Conservation (phyloP, 2,797 vertebrate genomes). For the Lepus oiostolus region DNA sequence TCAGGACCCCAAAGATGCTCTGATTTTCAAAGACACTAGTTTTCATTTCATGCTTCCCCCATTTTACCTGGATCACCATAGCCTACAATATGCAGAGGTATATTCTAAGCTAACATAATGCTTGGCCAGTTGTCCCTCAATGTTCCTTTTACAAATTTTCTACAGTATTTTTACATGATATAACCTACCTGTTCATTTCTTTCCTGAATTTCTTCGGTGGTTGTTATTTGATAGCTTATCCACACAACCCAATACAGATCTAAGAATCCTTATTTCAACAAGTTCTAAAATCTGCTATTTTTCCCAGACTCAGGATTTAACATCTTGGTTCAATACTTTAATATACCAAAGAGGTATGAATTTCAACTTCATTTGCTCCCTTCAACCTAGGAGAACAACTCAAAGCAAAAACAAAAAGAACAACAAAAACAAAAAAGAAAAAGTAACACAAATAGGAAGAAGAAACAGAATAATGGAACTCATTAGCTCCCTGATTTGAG, state of each 20-base stretch:
- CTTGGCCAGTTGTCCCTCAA: background rate
- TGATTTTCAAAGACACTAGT: slow-evolving; percentile 43
- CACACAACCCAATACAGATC: slow-evolving; percentile 47
- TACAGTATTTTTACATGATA: background rate
- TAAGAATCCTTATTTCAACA: slow-evolving; percentile 55
- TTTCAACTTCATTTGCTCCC: slow-evolving; percentile 54
- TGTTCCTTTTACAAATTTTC: slow-evolving; percentile 37
- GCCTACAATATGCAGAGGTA: background rate
- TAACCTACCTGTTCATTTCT: slow-evolving; percentile 20
- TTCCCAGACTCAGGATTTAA: slow-evolving; percentile 55
- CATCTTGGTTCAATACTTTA: slow-evolving; percentile 53
- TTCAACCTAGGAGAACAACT: slow-evolving; percentile 33
- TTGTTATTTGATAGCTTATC: background rate
- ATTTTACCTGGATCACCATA: background rate
- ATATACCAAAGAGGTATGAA: slow-evolving; percentile 35
- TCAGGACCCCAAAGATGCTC: background rate
- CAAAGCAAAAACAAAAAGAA: background rate
- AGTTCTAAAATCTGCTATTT: slow-evolving; percentile 57
- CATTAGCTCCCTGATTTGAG: slow-evolving; percentile 50
- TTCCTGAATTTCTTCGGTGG: background rate
- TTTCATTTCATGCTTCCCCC: slow-evolving; percentile 42
- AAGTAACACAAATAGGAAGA: too few relatives aligned
- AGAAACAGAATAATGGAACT: slow-evolving; percentile 9
- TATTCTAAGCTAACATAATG: background rate
- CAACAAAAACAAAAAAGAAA: too few relatives aligned